Evolutionary conservation across 2,888 invertebrate species (phyloP), one percentile per base, ranked within the genome.

Genomic region (Prostheceraeus crozeri): DNA sequence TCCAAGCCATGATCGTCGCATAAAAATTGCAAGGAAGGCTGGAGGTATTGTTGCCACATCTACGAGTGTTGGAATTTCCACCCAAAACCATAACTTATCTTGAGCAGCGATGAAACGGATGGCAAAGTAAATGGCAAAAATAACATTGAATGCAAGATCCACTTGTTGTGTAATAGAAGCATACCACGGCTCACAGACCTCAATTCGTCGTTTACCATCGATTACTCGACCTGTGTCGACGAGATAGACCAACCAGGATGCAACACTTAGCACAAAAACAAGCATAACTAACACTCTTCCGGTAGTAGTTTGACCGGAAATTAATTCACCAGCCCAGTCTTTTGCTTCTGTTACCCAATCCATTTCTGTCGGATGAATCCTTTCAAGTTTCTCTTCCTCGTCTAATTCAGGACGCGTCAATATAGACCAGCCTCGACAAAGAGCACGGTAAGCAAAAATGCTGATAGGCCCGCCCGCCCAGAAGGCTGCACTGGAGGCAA

Each of bases 101-200:
- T 94, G 94, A 82, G 98, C 98, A 82, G 98, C 98, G 84, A 99
- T 96, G 87, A 99, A 99, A 96, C 99, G 84, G 86, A 99, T 96
- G 86, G 98, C 96, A 89, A 98, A 98, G 86, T 99, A 99, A 84
- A 99, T 93, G 88, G 99, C 93, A 87, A 99, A 98, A 89, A 99
- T 99, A 85, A 99, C 94, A 85, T 98, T 98, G 86, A 99, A 98
- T 84, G 96, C 96, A 84, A 99, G 87, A 85, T 98, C 98, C 83
- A 98, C 93, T 84, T 99, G 98, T 84, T 99, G 98, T 81, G 96
- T 96, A 81, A 91, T 88, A 83, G 93, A 96, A 82, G 88, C 85
- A 82, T 89, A 88, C 25, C 36, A 62, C 28, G 28, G 31, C 8
- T 36, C 23, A 35, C 57, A 61, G 3, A 61, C 23, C 30, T 59